A percentile compares a stretch with the other conserved stretches of the same genome.
phyloP scores from a whole-genome alignment of 37 sponge, comb jelly and placozoan genomes.

The Aplysina aerophoba region DNA sequence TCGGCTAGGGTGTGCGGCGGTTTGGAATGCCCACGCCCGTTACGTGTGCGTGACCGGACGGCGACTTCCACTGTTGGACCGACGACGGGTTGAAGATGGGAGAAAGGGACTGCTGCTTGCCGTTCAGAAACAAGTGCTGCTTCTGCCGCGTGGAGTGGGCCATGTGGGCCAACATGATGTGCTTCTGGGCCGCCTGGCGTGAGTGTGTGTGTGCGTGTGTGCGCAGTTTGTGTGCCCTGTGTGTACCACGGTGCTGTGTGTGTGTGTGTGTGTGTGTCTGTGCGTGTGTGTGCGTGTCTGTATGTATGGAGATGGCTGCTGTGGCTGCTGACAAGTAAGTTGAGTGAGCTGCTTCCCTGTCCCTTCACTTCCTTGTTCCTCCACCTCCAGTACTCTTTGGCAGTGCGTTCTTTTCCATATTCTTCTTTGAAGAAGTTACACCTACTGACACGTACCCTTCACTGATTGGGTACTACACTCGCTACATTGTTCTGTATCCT shows the following conservation, averaged over 20 bases:
- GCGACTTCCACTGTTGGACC: too few relatives aligned
- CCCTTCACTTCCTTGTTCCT: not conserved
- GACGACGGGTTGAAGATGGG: too few relatives aligned
- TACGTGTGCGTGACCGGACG: too few relatives aligned
- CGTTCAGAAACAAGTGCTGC: conserved; percentile 29
- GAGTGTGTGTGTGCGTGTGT: conserved; percentile 40
- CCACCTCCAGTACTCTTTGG: not conserved
- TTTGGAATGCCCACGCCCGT: too few relatives aligned
- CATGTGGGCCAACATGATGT: conserved; percentile 81
- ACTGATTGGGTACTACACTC: conserved; percentile 49
- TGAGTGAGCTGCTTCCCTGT: not conserved
- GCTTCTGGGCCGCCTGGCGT: conserved; percentile 30
- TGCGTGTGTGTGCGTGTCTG: not conserved
- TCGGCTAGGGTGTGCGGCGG: too few relatives aligned
- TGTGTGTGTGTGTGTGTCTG: conserved; percentile 30
- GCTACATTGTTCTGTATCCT: conserved; percentile 84
- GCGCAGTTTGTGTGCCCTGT: conserved; percentile 31
- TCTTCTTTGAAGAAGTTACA: conserved; percentile 10
- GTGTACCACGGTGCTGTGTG: conserved; percentile 14
- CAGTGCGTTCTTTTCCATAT: conserved; percentile 10
- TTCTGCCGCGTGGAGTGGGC: conserved; percentile 78
- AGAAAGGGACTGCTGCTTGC: not conserved
- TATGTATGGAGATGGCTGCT: not conserved
- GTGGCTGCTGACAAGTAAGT: not conserved
- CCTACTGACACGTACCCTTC: conserved; percentile 25